These are phyloP conservation scores for Nomada ruficornis DNA, from an alignment of 2,888 invertebrate species.

Conservation along the genomic window DNA sequence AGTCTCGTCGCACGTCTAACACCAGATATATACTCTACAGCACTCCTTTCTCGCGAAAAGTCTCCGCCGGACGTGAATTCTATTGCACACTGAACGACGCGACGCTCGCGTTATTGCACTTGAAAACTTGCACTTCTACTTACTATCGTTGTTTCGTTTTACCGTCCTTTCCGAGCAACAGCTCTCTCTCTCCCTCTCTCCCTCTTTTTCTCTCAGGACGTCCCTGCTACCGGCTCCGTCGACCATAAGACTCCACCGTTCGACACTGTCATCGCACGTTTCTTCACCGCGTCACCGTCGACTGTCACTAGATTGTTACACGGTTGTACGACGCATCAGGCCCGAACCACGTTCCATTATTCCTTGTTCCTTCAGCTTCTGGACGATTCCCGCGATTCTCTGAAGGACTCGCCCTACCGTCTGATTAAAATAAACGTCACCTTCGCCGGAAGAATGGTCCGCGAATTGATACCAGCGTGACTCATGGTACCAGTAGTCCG, in stretches of 20 bases:
- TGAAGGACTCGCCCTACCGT: background rate
- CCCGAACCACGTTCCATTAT: constrained; percentile 28
- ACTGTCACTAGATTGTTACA: constrained; percentile 7
- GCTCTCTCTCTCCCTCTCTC: background rate
- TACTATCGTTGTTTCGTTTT: background rate
- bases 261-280: constrained; percentile 38
- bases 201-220: constrained; percentile 1
- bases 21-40: background rate
- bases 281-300: constrained; percentile 21
- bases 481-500: constrained; percentile 29
- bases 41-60: background rate
- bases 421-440: constrained; percentile 8
- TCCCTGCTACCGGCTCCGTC: constrained; percentile 26
- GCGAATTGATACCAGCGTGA: constrained; percentile 20
- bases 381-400: constrained; percentile 5
- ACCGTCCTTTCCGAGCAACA: too few species aligned
- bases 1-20: background rate
- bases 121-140: constrained; percentile 24
- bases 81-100: constrained; percentile 46
- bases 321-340: background rate
- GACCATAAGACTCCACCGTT: constrained; percentile 19
- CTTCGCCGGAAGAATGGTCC: constrained; percentile 28
- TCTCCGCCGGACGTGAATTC: background rate
- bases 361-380: constrained; percentile 4
- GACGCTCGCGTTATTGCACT: constrained; percentile 45